Evolutionary conservation across 2,797 vertebrate species (phyloP).

Genomic region (Ispidina lecontei): DNA sequence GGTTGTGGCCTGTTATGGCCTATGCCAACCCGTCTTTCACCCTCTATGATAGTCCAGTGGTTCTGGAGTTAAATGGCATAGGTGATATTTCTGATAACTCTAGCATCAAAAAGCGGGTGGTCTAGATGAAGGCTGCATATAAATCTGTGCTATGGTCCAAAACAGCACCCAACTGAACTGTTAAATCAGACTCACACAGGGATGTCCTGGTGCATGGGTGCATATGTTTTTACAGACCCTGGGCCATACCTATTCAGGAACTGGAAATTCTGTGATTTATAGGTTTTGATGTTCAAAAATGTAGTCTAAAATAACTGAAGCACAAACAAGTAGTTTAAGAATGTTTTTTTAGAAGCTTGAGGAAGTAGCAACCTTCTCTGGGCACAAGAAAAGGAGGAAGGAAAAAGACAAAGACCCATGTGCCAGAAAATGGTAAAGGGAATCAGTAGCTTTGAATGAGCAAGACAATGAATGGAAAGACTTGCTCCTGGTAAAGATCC

Average conservation of each 20-base stretch:
- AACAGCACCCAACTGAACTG: background rate
- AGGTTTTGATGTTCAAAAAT: background rate
- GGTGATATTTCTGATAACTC: background rate
- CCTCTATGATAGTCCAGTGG: rapidly evolving
- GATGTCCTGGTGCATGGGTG: background rate
- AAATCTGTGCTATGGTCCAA: background rate
- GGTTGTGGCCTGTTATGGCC: background rate
- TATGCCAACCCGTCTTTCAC: background rate
- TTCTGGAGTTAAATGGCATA: background rate
- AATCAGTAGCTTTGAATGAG: background rate
- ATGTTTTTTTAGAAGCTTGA: background rate
- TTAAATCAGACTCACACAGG: background rate
- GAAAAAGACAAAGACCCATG: background rate
- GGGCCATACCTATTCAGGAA: background rate
- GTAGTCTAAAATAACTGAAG: background rate
- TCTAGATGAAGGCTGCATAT: background rate
- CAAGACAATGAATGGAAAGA: background rate
- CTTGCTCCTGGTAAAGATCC: background rate
- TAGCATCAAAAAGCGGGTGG: background rate
- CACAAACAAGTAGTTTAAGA: background rate
- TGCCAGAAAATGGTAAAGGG: background rate
- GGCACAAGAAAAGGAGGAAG: background rate
- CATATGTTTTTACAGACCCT: background rate
- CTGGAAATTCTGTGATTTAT: background rate
- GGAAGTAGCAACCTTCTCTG: background rate